A percentile compares a stretch with the other conserved stretches of the same genome.
phyloP scores from a whole-genome alignment of 2,797 vertebrate genomes.

The Acipenser oxyrinchus region DNA sequence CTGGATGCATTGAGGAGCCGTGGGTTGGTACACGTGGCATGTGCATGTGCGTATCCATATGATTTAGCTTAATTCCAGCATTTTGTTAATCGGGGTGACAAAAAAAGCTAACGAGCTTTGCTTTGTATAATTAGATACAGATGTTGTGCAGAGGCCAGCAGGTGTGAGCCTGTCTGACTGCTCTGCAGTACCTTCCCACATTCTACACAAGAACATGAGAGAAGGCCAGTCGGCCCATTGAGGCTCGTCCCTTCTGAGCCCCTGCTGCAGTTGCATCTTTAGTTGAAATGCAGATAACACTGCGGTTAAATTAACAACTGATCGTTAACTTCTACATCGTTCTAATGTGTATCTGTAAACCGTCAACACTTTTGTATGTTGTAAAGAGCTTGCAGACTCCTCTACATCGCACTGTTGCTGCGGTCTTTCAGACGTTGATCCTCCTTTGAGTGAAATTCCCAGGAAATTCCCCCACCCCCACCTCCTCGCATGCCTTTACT shows the following conservation, averaged over 20 bases:
- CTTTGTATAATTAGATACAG: too few species aligned
- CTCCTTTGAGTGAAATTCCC: slow-evolving; percentile 6
- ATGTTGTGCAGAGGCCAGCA: slow-evolving; percentile 2
- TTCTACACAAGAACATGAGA: not conserved
- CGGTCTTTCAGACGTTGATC: slow-evolving; percentile 4
- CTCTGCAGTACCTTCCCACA: not conserved
- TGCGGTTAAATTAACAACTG: not conserved
- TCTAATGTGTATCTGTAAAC: not conserved
- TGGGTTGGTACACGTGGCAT: not conserved
- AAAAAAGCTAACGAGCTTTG: too few species aligned
- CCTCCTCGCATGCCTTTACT: slow-evolving; percentile 10
- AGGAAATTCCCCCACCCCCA: not conserved
- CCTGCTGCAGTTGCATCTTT: not conserved
- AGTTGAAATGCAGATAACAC: slow-evolving; percentile 7
- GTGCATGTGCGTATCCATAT: not conserved
- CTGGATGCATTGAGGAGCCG: not conserved
- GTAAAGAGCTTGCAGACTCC: not conserved
- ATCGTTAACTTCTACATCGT: not conserved
- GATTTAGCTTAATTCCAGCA: not conserved
- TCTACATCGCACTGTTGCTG: not conserved
- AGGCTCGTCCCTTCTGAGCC: too few species aligned
- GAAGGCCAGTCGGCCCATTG: too few species aligned
- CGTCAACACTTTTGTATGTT: too few species aligned
- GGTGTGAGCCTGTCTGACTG: not conserved
- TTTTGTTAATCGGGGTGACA: not conserved